Base-by-base conservation (phyloP, 2,797 vertebrate genomes). In the Gouania willdenowi region DNA sequence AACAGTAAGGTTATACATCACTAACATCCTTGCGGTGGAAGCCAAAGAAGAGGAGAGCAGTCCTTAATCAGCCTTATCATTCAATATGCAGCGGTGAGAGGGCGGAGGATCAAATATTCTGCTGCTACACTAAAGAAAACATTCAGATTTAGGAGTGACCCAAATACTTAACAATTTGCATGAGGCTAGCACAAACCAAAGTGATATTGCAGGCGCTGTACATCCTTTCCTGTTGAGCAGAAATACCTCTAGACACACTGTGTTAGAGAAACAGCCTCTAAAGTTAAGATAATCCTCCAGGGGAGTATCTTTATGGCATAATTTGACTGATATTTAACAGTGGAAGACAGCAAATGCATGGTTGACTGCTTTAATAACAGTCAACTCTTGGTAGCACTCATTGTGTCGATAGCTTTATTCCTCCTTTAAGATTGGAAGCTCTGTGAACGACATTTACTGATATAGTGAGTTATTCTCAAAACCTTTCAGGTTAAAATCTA, bases 51-150 rank as follows among this genome's bases (percentile, higher is more conserved):
- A 66, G 49, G 42, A 29, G 13, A 35, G 39, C 14, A 3, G 31
- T 19, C 42, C 48, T 21, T 40, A 65, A 71, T 73, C 61, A 69
- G 12, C 38, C 29, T 5, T n/a, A 8, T 21, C 55, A 46, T 51
- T 43, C 40, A 71, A 40, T 38, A 52, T 18, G 19, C 12, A 2
- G 26, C 18, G 2, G 4, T 26, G 23, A 25, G 22, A 6, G 16
- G 32, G 29, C 41, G 31, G 12, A 1, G 13, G 42, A 34, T 24
- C 12, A 3, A 25, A 22, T 31, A 38, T 11, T 32, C 30, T 35
- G 35, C 3, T 15, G 8, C 7, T 9, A 11, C 17, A 27, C 17
- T 6, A n/a, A 43, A 12, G 13, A 17, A 8, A 8, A 39, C 24
- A 24, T 39, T 37, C n/a, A n/a, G n/a, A n/a, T n/a, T n/a, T n/a